Base-by-base conservation (phyloP, 53 echinoderm and acorn worm genomes). In the Temnopleurus reevesii region DNA sequence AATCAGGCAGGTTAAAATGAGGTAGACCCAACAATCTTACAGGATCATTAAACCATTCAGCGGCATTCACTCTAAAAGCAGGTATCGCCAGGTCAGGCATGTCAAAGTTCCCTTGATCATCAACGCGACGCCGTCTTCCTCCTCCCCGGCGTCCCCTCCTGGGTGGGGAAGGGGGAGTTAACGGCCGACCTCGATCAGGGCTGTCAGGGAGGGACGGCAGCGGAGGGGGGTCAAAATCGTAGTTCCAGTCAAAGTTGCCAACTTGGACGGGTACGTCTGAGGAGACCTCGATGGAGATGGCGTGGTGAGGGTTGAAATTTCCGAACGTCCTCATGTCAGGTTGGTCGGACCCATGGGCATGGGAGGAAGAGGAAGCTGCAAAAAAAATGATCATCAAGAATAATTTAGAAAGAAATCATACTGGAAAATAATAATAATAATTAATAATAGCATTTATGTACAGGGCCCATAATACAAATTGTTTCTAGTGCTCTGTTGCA, bases 241-340 rank as follows among this genome's bases (percentile, higher is more conserved):
- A 36, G 61, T 60, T 60, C 86, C 59, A 60, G 86, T 60, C 26
- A 27, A 86, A 34, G 63, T 57, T 86, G 46, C 63, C 86, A 45
- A 86, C 26, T 26, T 60, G 86, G 46, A 86, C 59, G 0, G 86
- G 86, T 13, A 38, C 59, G 26, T 86, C 46, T 12, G 83, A 53
- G 55, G 83, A 55, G 54, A 83, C 36, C 4, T 79, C 79, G 30
- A 47, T 46, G 5, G 79, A 79, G 46, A 79, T 79, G 49, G 45
- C 46, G 9, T 46, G 51, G 6, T 2, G 49, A 12, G 79, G 79
- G 23, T 49, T 29, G 30, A 79, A 79, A 79, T 30, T 28, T 34
- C 47, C 79, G n/a, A 79, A 79, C 19, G 71, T 71, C 1, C 71
- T 41, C n/a, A 41, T 47, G 21, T 79, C 46, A 1, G 79, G 79